Evolutionary conservation across 1,140 invertebrate species (phyloP), one percentile per base, ranked within the genome.

Genomic region (Antheraea pernyi): DNA sequence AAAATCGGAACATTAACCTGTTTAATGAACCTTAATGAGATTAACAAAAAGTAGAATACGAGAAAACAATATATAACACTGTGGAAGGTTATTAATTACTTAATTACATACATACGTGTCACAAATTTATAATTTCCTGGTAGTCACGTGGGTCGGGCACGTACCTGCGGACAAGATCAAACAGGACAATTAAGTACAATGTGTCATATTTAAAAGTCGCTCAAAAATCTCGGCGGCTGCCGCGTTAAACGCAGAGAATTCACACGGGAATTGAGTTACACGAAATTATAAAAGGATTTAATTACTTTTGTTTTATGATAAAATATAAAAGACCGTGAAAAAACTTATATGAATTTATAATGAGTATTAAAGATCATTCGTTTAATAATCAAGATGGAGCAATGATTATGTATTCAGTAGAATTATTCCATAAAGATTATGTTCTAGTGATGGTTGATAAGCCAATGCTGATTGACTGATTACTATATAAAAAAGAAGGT

Each of bases 141-240:
- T 37, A 63, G 16, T 37, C 16, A 37, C 19, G 16, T 18, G 59
- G 19, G 30, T 63, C n/a, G 13, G 13, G 37, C 61, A 63, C 61
- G 61, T 63, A 63, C 61, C 61, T 63, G 61, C 61, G 22, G 22
- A 63, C 61, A 63, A 63, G 61, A 63, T 63, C 30, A 63, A 63
- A 63, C 61, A 63, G 11, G 61, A 37, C 22, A 63, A 22, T 19
- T 61, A 36, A 63, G 30, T 63, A 63, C 30, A 63, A 30, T 13
- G 61, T 63, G 19, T 63, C 46, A 53, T 53, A 53, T 53, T 53
- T 53, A 53, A 53, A 53, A 53, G 5, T 16, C 11, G 16, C 11
- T 53, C 46, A 53, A 53, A 53, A 53, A 53, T 53, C 46, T 53
- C 46, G 9, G 46, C 5, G 16, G 46, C 46, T 53, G 46, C 11